Conservation (phyloP, 2,113 vertebrate species). For the Menidia beryllina region DNA sequence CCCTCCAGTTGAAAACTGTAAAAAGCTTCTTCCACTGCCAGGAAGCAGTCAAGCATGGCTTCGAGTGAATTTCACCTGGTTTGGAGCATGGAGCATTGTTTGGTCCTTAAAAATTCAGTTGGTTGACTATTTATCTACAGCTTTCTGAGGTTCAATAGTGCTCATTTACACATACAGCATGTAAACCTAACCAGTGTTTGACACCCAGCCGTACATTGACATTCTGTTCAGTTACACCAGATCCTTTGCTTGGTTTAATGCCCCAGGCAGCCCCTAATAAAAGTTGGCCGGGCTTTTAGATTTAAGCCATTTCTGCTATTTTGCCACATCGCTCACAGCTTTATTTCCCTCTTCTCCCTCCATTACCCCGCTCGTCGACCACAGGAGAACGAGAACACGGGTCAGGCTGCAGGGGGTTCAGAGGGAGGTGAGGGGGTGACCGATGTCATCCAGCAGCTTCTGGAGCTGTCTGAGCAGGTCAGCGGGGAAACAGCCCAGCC, state of each 20-base stretch:
- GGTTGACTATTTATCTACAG: background rate
- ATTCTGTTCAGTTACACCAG: conserved; percentile 11
- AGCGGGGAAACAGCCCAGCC: conserved; percentile 86
- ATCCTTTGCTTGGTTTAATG: conserved; percentile 14
- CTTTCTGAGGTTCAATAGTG: background rate
- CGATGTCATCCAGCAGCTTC: conserved; percentile 97
- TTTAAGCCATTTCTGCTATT: background rate
- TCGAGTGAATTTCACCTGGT: background rate
- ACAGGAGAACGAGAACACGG: conserved; percentile 71
- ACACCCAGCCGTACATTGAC: background rate
- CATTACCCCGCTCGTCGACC: background rate
- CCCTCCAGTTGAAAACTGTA: background rate
- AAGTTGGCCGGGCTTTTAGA: conserved; percentile 20
- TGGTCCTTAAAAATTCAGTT: background rate
- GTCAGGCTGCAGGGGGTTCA: conserved; percentile 68
- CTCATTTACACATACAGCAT: background rate
- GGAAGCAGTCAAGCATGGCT: conserved; percentile 2
- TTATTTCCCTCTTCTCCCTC: background rate
- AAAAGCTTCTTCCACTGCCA: background rate
- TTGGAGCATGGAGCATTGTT: background rate
- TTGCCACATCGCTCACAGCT: background rate
- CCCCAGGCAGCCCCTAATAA: conserved; percentile 5
- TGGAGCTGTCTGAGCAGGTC: conserved; percentile 94
- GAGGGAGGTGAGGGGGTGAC: conserved; percentile 90
- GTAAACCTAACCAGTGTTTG: background rate